Evolutionary conservation across 2,888 invertebrate genomes (phyloP), one percentile per base, ranked within the genome.

Genomic region (Strigamia transsilvanica): DNA sequence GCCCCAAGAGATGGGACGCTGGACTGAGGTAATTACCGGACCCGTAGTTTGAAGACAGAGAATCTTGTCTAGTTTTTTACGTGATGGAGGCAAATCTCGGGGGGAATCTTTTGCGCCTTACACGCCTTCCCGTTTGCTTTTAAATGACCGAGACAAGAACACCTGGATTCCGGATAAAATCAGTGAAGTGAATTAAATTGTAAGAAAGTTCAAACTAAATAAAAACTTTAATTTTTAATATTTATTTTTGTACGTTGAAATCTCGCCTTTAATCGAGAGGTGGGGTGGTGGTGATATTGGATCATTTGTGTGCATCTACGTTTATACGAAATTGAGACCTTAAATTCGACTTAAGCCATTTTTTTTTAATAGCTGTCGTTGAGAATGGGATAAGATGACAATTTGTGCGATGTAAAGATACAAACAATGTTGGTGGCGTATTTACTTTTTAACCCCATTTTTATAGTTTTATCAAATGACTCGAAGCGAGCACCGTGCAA

Each of bases 401-500:
- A 73, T 73, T 73, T 73, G 73, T 73, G 73, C 32, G 32, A 73
- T 73, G 73, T 73, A 73, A 73, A 73, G 73, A 73, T 23, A 66
- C 32, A 73, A 73, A 73, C 73, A 73, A 73, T 73, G 73, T 73
- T 73, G 32, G 27, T 32, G 32, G 73, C 73, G 73, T 73, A 73
- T 73, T 73, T 73, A 73, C 32, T 73, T 73, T 73, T 73, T 73
- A 73, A 73, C 73, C 73, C 73, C 73, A 73, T 73, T 73, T 73
- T 73, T 73, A 73, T 73, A 32, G 73, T 73, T 32, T 73, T 73
- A 32, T 73, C 73, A 73, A 73, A 73, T 73, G 73, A 73, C 27
- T 73, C 32, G 73, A 32, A 32, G 73, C 23, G 73, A 73, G 15
- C 2, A 73, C 56, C 18, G 56, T 56, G 56, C 56, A 56, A 32